Conservation (phyloP, 2,888 invertebrate genomes). For the Calliopum simillimum region DNA sequence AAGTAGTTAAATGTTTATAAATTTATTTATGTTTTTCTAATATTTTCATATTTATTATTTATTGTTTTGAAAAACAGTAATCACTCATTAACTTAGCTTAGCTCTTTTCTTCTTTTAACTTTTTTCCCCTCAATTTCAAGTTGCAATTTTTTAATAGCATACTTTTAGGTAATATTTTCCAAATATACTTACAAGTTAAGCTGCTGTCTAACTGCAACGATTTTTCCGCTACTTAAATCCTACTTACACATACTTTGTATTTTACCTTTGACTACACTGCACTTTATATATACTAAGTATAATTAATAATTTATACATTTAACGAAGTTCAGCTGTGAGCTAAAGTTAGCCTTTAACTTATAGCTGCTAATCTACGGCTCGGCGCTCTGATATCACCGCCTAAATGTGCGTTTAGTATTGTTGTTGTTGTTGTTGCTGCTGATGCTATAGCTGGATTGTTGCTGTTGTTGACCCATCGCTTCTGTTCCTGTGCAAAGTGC, state of each 20-base stretch:
- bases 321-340: slow-evolving; percentile 27
- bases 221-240: no score
- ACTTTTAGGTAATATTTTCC: slow-evolving; percentile 16
- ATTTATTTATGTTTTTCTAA: no score
- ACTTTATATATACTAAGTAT: no score
- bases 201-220: no score
- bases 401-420: slow-evolving; percentile 54
- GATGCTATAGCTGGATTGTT: slow-evolving; percentile 9
- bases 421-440: slow-evolving; percentile 44
- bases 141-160: slow-evolving; percentile 7
- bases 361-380: slow-evolving; percentile 40
- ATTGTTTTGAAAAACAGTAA: slow-evolving; percentile 1
- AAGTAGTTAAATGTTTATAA: no score
- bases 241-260: no score
- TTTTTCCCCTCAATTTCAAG: background rate
- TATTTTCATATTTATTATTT: background rate
- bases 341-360: slow-evolving; percentile 52
- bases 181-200: slow-evolving; percentile 39
- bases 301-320: slow-evolving; percentile 32
- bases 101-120: background rate
- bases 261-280: slow-evolving; percentile 44
- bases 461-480: slow-evolving; percentile 15
- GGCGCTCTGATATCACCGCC: slow-evolving; percentile 57
- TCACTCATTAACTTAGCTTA: slow-evolving; percentile 25
- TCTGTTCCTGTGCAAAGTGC: background rate